phyloP scores from a whole-genome alignment of 1,140 invertebrate species.

The Rhopalosiphum padi region DNA sequence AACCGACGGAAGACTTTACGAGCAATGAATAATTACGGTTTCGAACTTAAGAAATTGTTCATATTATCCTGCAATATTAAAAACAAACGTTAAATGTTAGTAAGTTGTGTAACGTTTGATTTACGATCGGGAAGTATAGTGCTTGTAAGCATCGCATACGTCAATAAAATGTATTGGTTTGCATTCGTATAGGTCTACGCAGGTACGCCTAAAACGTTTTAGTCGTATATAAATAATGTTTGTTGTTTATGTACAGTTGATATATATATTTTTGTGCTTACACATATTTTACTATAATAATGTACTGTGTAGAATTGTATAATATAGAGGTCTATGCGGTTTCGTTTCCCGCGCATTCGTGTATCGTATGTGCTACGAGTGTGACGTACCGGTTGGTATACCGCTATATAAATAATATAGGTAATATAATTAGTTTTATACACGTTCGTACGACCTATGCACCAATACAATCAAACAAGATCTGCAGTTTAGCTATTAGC shows the following conservation, averaged over 20 bases:
- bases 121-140: constrained; percentile 12
- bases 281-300: not conserved
- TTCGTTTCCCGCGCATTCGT: not conserved
- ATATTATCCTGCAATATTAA: not conserved
- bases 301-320: not conserved
- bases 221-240: not conserved
- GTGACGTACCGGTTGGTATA: not conserved
- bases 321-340: not conserved
- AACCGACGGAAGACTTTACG: not conserved
- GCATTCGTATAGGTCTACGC: not conserved
- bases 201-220: not conserved
- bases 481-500: not conserved
- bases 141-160: not conserved
- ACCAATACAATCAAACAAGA: not conserved
- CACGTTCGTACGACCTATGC: not conserved
- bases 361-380: not conserved
- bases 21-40: constrained; percentile 1
- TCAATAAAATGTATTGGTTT: not conserved
- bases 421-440: not conserved
- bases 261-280: not conserved
- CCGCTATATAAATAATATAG: not conserved
- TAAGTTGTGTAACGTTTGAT: constrained; percentile 11
- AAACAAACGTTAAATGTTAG: not conserved
- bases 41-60: not conserved
- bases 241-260: not conserved